A percentile compares a stretch with the other conserved stretches of the same genome.
phyloP scores from a whole-genome alignment of 2,888 invertebrate species.

The Drosophila formosana region DNA sequence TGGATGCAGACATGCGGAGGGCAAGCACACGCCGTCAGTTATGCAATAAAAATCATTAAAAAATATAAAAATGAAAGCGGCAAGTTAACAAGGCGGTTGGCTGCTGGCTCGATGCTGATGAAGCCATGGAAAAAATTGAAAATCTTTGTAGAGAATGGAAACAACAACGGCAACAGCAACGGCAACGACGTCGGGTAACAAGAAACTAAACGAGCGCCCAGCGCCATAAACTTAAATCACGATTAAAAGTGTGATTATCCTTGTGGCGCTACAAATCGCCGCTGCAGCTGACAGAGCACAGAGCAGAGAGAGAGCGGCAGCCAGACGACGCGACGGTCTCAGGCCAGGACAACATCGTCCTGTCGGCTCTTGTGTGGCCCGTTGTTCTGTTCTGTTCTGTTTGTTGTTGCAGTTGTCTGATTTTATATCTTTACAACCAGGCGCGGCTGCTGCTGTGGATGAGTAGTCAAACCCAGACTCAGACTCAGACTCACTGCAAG shows the following conservation, averaged over 20 bases:
- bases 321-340: constrained; percentile 4
- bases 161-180: constrained; percentile 12
- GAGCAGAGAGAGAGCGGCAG: neutral
- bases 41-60: constrained; percentile 81
- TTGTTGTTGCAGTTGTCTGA: constrained; percentile 78
- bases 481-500: constrained; percentile 9
- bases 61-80: constrained; percentile 77
- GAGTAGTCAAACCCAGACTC: constrained; percentile 50
- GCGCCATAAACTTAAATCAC: constrained; percentile 84
- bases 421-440: constrained; percentile 80
- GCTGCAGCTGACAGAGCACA: constrained; percentile 75
- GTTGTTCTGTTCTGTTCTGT: constrained; percentile 50
- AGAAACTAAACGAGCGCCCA: constrained; percentile 76
- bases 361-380: constrained; percentile 20
- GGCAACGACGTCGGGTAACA: constrained; percentile 52
- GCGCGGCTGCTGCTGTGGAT: constrained; percentile 70
- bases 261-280: constrained; percentile 84
- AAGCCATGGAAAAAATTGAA: constrained; percentile 61
- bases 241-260: constrained; percentile 85
- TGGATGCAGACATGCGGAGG: constrained; percentile 1
- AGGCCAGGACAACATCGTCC: constrained; percentile 42
- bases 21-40: constrained; percentile 57
- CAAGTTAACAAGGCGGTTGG: constrained; percentile 68
- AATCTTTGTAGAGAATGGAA: constrained; percentile 31
- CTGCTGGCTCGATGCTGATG: constrained; percentile 38